Evolutionary conservation across 2,797 vertebrate species (phyloP).

Genomic region (Enteromius mattozi): DNA sequence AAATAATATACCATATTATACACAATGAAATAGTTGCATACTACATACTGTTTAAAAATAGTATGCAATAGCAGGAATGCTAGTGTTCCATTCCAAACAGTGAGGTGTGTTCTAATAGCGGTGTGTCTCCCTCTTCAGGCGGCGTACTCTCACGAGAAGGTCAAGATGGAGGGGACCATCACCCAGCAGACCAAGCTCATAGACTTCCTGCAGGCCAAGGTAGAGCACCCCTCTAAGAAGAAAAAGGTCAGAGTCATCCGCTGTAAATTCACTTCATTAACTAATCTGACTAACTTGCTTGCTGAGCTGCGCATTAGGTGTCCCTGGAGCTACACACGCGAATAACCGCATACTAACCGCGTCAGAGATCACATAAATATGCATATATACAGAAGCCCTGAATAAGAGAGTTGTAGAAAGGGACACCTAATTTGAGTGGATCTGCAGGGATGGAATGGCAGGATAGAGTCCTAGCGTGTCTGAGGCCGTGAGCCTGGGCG

Average conservation of each 20-base stretch:
- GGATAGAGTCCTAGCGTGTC: slow-evolving; percentile 15
- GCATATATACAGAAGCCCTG: neutral
- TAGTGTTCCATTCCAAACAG: neutral
- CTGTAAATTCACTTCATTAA: slow-evolving; percentile 57
- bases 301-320: slow-evolving; percentile 50
- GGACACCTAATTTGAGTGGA: slow-evolving; percentile 25
- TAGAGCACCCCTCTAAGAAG: slow-evolving; percentile 97
- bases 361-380: slow-evolving; percentile 6
- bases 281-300: slow-evolving; percentile 59
- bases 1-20: neutral
- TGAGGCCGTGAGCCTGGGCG: slow-evolving; percentile 43
- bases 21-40: neutral
- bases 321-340: slow-evolving; percentile 41
- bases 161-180: slow-evolving; percentile 93
- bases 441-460: slow-evolving; percentile 19
- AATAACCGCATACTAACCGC: slow-evolving; percentile 38
- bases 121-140: slow-evolving; percentile 84
- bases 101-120: neutral
- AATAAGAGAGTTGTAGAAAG: slow-evolving; percentile 23
- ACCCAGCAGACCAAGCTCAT: slow-evolving; percentile 92
- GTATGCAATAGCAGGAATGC: neutral
- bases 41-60: neutral
- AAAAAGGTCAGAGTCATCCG: slow-evolving; percentile 82
- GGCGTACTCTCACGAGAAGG: slow-evolving; percentile 89
- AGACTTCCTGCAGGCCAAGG: slow-evolving; percentile 93